Evolutionary conservation across 2,113 vertebrate species (phyloP).

Genomic region (Trogon melanurus): DNA sequence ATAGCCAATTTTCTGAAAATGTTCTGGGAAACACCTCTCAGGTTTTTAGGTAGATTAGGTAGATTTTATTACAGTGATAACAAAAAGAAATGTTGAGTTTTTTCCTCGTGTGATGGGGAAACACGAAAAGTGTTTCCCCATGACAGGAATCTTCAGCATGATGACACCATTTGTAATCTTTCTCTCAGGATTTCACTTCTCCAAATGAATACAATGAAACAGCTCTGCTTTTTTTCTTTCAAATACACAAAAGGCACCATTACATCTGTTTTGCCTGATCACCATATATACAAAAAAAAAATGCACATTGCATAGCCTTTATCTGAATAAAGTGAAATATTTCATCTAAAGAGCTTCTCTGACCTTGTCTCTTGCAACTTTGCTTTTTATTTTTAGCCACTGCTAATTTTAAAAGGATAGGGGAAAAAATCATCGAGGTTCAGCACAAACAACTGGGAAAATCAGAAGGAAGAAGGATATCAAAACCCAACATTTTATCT

Average conservation of each 20-base stretch:
- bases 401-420: not conserved
- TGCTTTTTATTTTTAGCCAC: conserved; percentile 19
- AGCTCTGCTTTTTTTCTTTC: conserved; percentile 24
- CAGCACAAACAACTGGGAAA: not conserved
- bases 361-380: not conserved
- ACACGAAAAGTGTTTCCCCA: not conserved
- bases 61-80: not conserved
- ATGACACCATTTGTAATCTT: not conserved
- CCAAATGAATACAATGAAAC: not conserved
- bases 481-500: not conserved
- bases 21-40: not conserved
- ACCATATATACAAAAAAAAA: not conserved
- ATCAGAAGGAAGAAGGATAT: not conserved
- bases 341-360: not conserved
- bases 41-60: not conserved
- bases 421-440: not conserved
- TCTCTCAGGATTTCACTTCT: not conserved
- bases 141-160: not conserved
- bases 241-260: conserved; percentile 15
- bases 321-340: conserved; percentile 27
- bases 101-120: not conserved
- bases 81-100: not conserved
- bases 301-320: not conserved
- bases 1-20: not conserved
- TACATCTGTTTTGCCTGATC: conserved; percentile 55